Evolutionary conservation across 2,797 vertebrate species (phyloP), one percentile per base, ranked within the genome.

Genomic region (Parotocinclus haroldoi): DNA sequence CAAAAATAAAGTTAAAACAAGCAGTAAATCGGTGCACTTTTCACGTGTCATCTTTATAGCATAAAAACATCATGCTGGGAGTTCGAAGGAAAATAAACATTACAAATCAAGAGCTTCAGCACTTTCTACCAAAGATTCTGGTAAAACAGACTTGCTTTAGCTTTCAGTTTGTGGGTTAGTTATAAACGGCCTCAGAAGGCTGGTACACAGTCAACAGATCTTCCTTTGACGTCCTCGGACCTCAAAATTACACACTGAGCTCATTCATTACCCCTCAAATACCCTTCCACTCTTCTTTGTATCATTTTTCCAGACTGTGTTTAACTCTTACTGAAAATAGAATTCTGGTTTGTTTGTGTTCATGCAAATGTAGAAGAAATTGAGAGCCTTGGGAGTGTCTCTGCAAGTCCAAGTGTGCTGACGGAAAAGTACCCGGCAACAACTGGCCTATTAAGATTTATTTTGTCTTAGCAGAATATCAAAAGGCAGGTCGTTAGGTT

Each of bases 1-100:
- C 82, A 70, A 81, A 88, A 90, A 89, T 86, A 87, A 85, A 82
- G 56, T 72, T 58, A 69, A 73, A 71, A 71, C 40, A 12, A 71
- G 42, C 56, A 46, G 38, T 60, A 66, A 68, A 75, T 73, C 58
- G 37, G 46, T 38, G 44, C 44, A 53, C 46, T 61, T 55, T 45
- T 66, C 58, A 54, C 57, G 55, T 42, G 37, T 19, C 13, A 19
- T 37, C 37, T 58, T 67, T 51, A 9, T 7, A 9, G 27, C 27
- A 5, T 27, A 27, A 27, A 27, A 27, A 2, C 27, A 27, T 27
- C 27, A 27, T 27, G 27, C 27, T 27, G 27, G n/a, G n/a, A n/a
- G n/a, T 27, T 3, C 19, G n/a, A 44, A 39, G 48, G 38, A 14
- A 42, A 46, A 49, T 14, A 36, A 46, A 52, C 27, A 27, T 27